These are phyloP conservation scores for Cynodonichthys magdalenae DNA, from an alignment of 2,797 vertebrate genomes.

Conservation along the genomic window DNA sequence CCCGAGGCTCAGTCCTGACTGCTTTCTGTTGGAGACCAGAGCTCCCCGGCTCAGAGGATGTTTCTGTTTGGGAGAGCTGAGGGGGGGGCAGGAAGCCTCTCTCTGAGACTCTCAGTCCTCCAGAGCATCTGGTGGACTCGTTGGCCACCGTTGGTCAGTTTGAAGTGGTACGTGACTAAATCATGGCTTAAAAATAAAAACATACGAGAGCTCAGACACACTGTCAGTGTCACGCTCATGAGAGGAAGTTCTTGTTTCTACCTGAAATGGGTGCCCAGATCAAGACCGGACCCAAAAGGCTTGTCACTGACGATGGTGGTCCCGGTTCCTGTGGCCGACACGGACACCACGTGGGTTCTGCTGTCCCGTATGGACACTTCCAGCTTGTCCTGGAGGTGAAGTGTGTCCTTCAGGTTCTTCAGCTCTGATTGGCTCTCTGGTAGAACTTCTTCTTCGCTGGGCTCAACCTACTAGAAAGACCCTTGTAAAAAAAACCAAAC, in stretches of 20 bases:
- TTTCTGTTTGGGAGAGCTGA: slow-evolving; percentile 11
- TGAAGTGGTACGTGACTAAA: slow-evolving; percentile 83
- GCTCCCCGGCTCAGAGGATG: slow-evolving; percentile 15
- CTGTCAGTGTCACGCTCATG: not conserved
- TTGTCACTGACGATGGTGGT: slow-evolving; percentile 86
- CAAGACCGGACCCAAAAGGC: slow-evolving; percentile 82
- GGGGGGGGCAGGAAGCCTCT: slow-evolving; percentile 51
- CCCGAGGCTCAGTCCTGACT: slow-evolving; percentile 79
- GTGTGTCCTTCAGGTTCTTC: slow-evolving; percentile 79
- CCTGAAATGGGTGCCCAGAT: slow-evolving; percentile 86
- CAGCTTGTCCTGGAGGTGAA: slow-evolving; percentile 79
- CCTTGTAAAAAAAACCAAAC: slow-evolving; percentile 72
- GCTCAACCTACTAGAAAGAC: slow-evolving; percentile 82
- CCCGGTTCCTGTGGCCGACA: slow-evolving; percentile 83
- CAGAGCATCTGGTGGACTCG: slow-evolving; percentile 85
- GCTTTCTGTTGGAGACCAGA: not conserved
- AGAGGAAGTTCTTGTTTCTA: slow-evolving; percentile 43
- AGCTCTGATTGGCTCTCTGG: slow-evolving; percentile 72
- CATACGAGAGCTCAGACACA: not conserved
- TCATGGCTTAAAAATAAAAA: slow-evolving; percentile 72
- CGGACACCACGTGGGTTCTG: slow-evolving; percentile 58
- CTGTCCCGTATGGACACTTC: slow-evolving; percentile 78
- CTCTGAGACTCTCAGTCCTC: slow-evolving; percentile 71
- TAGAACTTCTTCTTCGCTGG: slow-evolving; percentile 81
- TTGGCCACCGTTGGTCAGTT: slow-evolving; percentile 85